phyloP scores from a whole-genome alignment of 2,888 invertebrate genomes.

The Didymodactylos carnosus region DNA sequence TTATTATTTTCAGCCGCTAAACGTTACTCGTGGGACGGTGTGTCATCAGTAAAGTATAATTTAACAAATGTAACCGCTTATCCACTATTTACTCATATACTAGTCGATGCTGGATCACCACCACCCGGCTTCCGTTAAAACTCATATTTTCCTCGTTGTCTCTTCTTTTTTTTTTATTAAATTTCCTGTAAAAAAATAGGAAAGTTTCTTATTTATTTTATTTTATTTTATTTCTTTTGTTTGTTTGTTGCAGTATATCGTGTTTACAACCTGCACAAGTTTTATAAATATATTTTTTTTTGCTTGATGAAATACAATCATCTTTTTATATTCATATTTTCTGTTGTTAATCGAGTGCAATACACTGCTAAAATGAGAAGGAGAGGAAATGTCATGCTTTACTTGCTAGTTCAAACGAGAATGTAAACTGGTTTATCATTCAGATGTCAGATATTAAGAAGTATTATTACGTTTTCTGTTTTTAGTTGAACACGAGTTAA shows the following conservation, averaged over 20 bases:
- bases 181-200: background rate
- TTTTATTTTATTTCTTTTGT: background rate
- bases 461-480: too few species aligned
- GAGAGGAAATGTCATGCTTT: too few species aligned
- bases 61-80: background rate
- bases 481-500: too few species aligned
- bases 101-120: slow-evolving; percentile 9
- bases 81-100: slow-evolving; percentile 11
- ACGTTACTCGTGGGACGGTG: slow-evolving; percentile 13
- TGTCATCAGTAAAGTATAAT: slow-evolving; percentile 6
- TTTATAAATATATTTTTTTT: background rate
- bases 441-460: too few species aligned
- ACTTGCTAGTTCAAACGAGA: too few species aligned
- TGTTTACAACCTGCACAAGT: background rate
- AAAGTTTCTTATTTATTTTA: background rate
- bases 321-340: too few species aligned
- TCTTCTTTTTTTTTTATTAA: background rate
- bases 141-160: background rate
- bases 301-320: background rate
- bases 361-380: too few species aligned
- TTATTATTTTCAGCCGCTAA: slow-evolving; percentile 58
- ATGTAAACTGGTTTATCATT: too few species aligned
- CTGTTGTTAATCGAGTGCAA: too few species aligned
- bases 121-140: slow-evolving; percentile 8
- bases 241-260: background rate